phyloP scores from a whole-genome alignment of 30 jellyfish, hydroid and myxozoan species.

The Pelagia noctiluca region DNA sequence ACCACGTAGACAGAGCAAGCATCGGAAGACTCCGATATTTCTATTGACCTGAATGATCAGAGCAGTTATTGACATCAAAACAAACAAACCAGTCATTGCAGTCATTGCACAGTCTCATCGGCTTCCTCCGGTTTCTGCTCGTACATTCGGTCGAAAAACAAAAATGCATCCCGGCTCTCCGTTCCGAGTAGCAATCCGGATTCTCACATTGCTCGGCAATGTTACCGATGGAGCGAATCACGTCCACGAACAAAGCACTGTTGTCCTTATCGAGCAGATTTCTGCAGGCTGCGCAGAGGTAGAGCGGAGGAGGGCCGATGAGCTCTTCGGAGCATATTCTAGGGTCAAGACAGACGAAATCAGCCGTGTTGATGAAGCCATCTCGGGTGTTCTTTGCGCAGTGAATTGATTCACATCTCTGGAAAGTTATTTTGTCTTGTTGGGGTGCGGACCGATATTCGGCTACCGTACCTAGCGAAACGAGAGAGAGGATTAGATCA shows the following conservation, averaged over 20 bases:
- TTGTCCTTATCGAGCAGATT: slow-evolving; percentile 24
- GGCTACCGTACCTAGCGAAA: slow-evolving; percentile 71
- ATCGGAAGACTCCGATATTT: neutral
- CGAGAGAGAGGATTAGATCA: no score
- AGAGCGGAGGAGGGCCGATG: slow-evolving; percentile 83
- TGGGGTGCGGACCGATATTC: slow-evolving; percentile 73
- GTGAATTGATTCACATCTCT: slow-evolving; percentile 53
- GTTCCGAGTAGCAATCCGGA: slow-evolving; percentile 55
- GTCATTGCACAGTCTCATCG: slow-evolving; percentile 82
- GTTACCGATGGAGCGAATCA: slow-evolving; percentile 73
- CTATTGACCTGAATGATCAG: neutral
- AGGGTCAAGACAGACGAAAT: slow-evolving; percentile 81
- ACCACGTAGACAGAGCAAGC: no score
- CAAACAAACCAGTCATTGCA: slow-evolving; percentile 75
- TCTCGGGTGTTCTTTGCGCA: slow-evolving; percentile 52
- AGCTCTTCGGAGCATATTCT: slow-evolving; percentile 68
- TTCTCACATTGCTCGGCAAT: slow-evolving; percentile 84
- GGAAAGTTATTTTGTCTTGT: slow-evolving; percentile 35
- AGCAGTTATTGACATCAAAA: neutral
- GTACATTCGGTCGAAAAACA: slow-evolving; percentile 88
- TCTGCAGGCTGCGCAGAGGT: slow-evolving; percentile 72
- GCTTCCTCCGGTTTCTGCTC: slow-evolving; percentile 66
- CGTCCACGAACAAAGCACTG: slow-evolving; percentile 63
- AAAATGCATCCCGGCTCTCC: slow-evolving; percentile 77
- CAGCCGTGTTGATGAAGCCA: slow-evolving; percentile 66